Base-by-base conservation (phyloP, 1,140 invertebrate species). In the Cydia strobilella region DNA sequence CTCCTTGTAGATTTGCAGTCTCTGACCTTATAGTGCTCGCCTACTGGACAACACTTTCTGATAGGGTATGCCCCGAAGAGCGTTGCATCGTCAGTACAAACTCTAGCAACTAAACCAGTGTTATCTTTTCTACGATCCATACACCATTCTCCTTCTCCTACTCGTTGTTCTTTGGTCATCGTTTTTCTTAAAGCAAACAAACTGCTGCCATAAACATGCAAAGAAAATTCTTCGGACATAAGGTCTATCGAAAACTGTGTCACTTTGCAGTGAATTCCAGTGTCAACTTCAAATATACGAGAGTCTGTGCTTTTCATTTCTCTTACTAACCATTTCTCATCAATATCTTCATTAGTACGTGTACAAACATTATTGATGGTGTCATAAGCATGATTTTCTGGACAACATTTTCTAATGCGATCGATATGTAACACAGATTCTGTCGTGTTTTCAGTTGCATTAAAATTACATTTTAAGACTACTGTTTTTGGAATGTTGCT, bases 31-130 rank as follows among this genome's bases (percentile, higher is more conserved):
- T 80, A 90, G 77, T 92, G 85, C n/a, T 89, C 72, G 59, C 92
- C 92, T n/a, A 87, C 81, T 7, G 88, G 90, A 81, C 93, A 93
- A 72, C 93, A 93, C 75, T 93, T 93, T 39, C 83, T 85, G 5
- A 93, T 71, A 75, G 90, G 90, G 76, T 75, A 91, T 12, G 90
- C 89, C 66, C 80, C 86, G 63, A 83, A 89, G n/a, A 27, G 27
- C 3, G 63, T 5, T 66, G 63, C 63, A 31, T 66, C 31, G 15
- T 75, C 76, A 10, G 80, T 74, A 77, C 88, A 92, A 45, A 85
- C 86, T 65, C 91, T 85, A 18, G 86, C 92, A 6, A 93, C 74
- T 15, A 90, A 48, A 13, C 65, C 66, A 0, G 74, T 54, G 4
- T 77, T 69, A 2, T 23, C 20, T 39, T 85, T 84, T 59, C 85